Percentiles rank a stretch among this genome's conserved stretches.
Conservation (phyloP, 2,113 vertebrate genomes). For the Apodemus sylvaticus region DNA sequence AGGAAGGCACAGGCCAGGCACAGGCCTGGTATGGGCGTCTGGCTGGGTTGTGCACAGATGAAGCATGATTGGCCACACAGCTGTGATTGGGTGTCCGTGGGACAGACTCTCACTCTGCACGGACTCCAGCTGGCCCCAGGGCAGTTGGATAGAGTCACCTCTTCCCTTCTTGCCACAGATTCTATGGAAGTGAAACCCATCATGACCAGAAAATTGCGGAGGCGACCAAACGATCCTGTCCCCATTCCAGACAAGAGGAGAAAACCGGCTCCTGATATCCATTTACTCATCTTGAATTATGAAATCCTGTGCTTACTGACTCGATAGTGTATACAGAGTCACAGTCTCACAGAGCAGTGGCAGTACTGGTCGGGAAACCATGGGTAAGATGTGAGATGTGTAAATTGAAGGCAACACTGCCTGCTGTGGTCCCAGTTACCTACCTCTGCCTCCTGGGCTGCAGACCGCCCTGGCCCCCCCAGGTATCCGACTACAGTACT, state of each 20-base stretch:
- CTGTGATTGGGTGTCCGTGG: not conserved
- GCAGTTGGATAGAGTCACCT: not conserved
- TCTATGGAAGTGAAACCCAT: slow-evolving; percentile 99
- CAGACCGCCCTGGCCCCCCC: not conserved
- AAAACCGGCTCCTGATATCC: slow-evolving; percentile 99
- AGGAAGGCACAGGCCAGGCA: not conserved
- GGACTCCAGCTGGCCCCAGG: not conserved
- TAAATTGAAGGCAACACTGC: not conserved
- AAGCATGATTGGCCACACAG: not conserved
- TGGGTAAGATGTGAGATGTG: not conserved
- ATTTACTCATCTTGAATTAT: not conserved
- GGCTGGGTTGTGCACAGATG: not conserved
- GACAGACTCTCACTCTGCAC: not conserved
- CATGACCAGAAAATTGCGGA: slow-evolving; percentile 96
- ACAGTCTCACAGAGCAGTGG: not conserved
- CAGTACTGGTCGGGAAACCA: not conserved
- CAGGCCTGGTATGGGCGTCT: rapidly evolving
- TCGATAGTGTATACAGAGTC: not conserved
- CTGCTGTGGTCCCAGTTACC: not conserved
- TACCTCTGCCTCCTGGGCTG: not conserved
- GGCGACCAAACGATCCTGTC: slow-evolving; percentile 97
- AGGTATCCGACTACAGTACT: no score
- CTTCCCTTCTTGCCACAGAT: slow-evolving; percentile 86
- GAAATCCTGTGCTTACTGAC: not conserved
- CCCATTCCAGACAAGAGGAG: slow-evolving; percentile 98